Base-by-base conservation (phyloP, 2,797 vertebrate species). In the Vespertilio murinus region DNA sequence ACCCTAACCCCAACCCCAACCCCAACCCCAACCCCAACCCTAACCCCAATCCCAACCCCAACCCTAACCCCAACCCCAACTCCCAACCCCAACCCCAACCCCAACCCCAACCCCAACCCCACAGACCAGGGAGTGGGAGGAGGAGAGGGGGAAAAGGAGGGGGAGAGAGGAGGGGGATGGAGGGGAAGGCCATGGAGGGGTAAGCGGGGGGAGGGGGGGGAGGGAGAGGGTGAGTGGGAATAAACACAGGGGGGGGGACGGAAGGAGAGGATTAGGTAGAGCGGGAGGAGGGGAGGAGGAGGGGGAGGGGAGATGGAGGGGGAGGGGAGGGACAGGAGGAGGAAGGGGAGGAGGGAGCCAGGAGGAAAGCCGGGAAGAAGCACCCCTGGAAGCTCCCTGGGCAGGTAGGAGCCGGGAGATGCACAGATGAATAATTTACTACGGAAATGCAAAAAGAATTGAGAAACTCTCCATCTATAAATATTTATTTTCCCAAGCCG, bases 391-490 rank as follows among this genome's bases (percentile, higher is more conserved):
- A 3, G 78, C 81, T 97, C 92, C 92, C 96, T 45, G 49, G 88
- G 78, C 92, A 49, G 84, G 91, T 69, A 94, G 89, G 91, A 40
- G 0, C 75, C 88, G 82, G 93, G 96, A 96, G 97, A 84, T 83
- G 74, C 81, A 91, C 93, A 1, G 95, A 98, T 98, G 97, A 98
- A 97, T 98, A 97, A 98, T 98, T 98, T 98, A 98, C 98, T 77
- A 95, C 86, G 96, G 93, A 83, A 54, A 97, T 97, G 97, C 97
- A 96, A 96, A 97, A 95, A 90, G 77, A 95, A 93, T 95, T 97
- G 97, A 96, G 97, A 96, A 98, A 97, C 96, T 96, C 97, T 97
- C 95, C 75, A 85, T 86, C 0, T 97, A 97, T 97, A 97, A 98
- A 98, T 98, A 98, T 97, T 97, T 98, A 97, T 98, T 97, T 97